Evolutionary conservation across 2,888 invertebrate genomes (phyloP), one percentile per base, ranked within the genome.

Genomic region (Orthosia cruda): DNA sequence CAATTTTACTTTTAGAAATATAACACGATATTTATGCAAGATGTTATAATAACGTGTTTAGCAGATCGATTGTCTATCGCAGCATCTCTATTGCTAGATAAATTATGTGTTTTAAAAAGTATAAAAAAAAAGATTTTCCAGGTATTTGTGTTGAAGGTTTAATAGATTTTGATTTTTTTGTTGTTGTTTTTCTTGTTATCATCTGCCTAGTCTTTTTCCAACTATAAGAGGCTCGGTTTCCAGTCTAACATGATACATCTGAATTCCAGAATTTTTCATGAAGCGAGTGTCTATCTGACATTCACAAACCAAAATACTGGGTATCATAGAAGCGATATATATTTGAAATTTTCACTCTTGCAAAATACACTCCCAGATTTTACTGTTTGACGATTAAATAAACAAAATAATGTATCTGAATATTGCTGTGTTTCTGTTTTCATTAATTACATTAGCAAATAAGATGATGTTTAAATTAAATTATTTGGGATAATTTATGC

Each of bases 381-480:
- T n/a, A n/a, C 15, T 50, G 1, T 13, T 12, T 63, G 12, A 13
- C 2, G 2, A 16, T 45, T 32, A 20, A 1, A 26, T 2, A 26
- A 57, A 20, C 49, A 23, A 66, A 72, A 57, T 40, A 0, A 66
- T 15, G 0, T 18, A 55, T 55, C 26, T 20, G 3, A 55, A 67
- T 74, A 57, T 47, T 12, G n/a, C 7, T 52, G 32, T 23, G 20
- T 50, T 55, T 15, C 11, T 32, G 20, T 9, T 63, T 75, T 59
- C 3, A 59, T 61, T 64, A 55, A 81, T 75, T 67, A 49, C 13
- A 64, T 64, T 57, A 79, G 67, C 52, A 81, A 81, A 68, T 61
- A 59, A 81, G 67, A 81, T 59, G 52, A 32, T 64, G 58, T 55
- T 67, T 58, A 15, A 74, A 57, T 80, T 32, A 74, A 74, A 57